These are phyloP conservation scores for Mastacembelus armatus DNA, from an alignment of 2,797 vertebrate species.

Conservation along the genomic window DNA sequence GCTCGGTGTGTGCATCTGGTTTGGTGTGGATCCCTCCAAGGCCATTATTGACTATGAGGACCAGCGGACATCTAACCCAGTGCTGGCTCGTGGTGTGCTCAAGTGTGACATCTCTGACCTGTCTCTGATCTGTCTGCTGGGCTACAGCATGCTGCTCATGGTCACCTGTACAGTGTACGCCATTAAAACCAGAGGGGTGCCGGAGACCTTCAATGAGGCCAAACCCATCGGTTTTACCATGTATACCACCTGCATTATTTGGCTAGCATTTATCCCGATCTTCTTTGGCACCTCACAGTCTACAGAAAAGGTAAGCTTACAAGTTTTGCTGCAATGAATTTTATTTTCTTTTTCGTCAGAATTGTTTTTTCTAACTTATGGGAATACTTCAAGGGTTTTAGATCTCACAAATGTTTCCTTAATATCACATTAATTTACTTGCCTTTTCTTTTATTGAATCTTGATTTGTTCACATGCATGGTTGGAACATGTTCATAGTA, in stretches of 20 bases:
- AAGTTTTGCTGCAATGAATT: neutral
- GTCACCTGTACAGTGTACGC: slow-evolving; percentile 99
- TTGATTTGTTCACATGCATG: neutral
- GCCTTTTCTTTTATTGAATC: neutral
- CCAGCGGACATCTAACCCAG: slow-evolving; percentile 95
- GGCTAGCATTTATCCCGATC: slow-evolving; percentile 99
- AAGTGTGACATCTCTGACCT: slow-evolving; percentile 99
- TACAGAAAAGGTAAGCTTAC: slow-evolving; percentile 94
- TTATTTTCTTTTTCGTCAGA: neutral
- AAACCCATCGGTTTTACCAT: slow-evolving; percentile 99
- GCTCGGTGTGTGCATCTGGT: slow-evolving; percentile 97
- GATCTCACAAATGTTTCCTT: neutral
- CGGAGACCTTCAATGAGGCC: slow-evolving; percentile 99
- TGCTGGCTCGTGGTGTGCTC: slow-evolving; percentile 92
- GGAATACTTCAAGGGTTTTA: slow-evolving; percentile 1
- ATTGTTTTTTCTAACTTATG: neutral
- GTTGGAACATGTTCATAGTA: slow-evolving; percentile 6
- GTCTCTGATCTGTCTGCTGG: slow-evolving; percentile 97
- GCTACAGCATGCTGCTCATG: slow-evolving; percentile 99
- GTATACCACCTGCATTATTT: slow-evolving; percentile 99
- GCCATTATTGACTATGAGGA: slow-evolving; percentile 98
- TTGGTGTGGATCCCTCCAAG: slow-evolving; percentile 94
- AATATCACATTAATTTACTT: neutral
- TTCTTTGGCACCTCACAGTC: slow-evolving; percentile 99
- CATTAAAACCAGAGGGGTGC: slow-evolving; percentile 97